Conservation (phyloP, 1,140 invertebrate species). For the Drosophila lacteicornis region DNA sequence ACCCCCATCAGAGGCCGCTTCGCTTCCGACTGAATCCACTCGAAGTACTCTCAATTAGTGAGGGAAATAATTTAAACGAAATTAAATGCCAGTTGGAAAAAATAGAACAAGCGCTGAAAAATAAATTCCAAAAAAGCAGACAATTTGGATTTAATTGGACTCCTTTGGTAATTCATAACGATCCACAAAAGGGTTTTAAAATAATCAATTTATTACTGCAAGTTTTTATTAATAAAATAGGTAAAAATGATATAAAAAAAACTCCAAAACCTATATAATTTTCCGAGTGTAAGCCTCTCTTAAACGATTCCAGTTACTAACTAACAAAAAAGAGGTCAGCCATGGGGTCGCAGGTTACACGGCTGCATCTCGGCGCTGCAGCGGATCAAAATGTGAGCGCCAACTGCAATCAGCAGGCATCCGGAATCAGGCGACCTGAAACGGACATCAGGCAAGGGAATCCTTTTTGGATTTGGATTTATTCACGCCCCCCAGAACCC, state of each 20-base stretch:
- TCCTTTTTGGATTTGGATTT: constrained; percentile 15
- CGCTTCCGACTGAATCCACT: constrained; percentile 25
- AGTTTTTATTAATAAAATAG: not conserved
- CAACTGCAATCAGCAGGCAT: constrained; percentile 31
- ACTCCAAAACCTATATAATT: not conserved
- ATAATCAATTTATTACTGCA: not conserved
- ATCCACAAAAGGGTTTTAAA: not conserved
- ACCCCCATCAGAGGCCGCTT: not conserved
- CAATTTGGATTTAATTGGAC: not conserved
- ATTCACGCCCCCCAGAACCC: not conserved
- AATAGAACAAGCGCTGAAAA: not conserved
- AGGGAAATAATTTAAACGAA: constrained; percentile 33
- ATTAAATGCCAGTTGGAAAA: constrained; percentile 19
- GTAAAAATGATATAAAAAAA: no score
- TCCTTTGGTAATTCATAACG: not conserved
- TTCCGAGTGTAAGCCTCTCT: not conserved
- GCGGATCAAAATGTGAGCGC: constrained; percentile 27
- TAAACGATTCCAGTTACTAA: not conserved
- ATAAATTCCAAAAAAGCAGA: not conserved
- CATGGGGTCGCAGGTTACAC: constrained; percentile 6
- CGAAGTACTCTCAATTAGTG: constrained; percentile 43
- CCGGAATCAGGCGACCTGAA: constrained; percentile 35
- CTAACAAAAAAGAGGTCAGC: constrained; percentile 11
- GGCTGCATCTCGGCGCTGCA: constrained; percentile 13
- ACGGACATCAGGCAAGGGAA: constrained; percentile 31